Evolutionary conservation across 2,797 vertebrate species (phyloP).

Genomic region (Myotis planiceps): DNA sequence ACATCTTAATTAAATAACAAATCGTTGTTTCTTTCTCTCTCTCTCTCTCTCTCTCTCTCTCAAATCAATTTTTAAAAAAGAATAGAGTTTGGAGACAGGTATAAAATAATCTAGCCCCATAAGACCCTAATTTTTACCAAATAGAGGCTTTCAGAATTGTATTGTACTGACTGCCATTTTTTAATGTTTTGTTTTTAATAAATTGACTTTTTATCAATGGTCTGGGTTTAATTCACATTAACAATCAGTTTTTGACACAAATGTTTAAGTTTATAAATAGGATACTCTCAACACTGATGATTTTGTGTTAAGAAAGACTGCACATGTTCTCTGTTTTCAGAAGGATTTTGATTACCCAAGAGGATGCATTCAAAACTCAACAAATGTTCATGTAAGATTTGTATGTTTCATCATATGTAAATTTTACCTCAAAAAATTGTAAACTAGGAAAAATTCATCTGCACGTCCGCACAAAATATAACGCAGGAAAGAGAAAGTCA

Average conservation of each 20-base stretch:
- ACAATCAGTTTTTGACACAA: neutral
- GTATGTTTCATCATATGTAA: neutral
- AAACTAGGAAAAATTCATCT: neutral
- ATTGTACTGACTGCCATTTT: neutral
- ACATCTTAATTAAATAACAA: no score
- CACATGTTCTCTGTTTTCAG: neutral
- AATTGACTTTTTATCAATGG: neutral
- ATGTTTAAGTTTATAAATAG: neutral
- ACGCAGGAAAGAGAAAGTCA: neutral
- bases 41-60: no score
- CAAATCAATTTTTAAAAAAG: no score
- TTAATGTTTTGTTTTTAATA: neutral
- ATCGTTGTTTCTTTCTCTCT: no score
- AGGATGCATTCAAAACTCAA: neutral
- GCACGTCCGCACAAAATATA: neutral
- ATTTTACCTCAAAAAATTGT: neutral
- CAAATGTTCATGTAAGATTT: neutral
- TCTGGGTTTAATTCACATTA: neutral
- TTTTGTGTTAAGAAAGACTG: neutral
- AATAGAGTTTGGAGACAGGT: neutral
- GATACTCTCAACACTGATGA: neutral
- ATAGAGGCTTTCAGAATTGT: neutral
- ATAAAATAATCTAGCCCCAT: neutral
- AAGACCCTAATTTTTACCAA: neutral
- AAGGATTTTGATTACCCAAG: neutral